Percentiles rank a stretch among this genome's conserved stretches.
phyloP scores from a whole-genome alignment of 2,113 vertebrate genomes.

The Mola mola region DNA sequence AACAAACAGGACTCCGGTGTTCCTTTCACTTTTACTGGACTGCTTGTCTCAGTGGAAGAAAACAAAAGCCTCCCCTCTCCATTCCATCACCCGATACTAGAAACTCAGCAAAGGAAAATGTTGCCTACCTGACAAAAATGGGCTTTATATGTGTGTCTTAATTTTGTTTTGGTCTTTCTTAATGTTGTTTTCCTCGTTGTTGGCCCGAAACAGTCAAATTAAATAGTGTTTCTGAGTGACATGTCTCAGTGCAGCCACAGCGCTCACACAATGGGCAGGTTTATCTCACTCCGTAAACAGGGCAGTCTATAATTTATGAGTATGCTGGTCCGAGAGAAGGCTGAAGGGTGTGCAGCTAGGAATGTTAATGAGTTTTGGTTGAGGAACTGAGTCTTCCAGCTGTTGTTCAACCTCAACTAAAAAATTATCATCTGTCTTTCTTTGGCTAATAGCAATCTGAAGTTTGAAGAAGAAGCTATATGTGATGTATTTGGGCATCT shows the following conservation, averaged over 20 bases:
- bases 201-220: slow-evolving; percentile 50
- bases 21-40: slow-evolving; percentile 63
- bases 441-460: background rate
- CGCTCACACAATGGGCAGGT: slow-evolving; percentile 68
- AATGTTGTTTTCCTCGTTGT: slow-evolving; percentile 50
- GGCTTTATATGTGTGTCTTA: slow-evolving; percentile 12
- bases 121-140: slow-evolving; percentile 50
- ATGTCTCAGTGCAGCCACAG: slow-evolving; percentile 43
- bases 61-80: slow-evolving; percentile 15
- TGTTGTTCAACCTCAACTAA: slow-evolving; percentile 40
- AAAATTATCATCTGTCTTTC: slow-evolving; percentile 19
- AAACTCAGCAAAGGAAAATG: slow-evolving; percentile 61
- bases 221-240: slow-evolving; percentile 39
- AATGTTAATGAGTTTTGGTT: slow-evolving; percentile 74
- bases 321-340: slow-evolving; percentile 47
- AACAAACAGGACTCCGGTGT: slow-evolving; percentile 58
- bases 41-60: slow-evolving; percentile 57
- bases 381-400: slow-evolving; percentile 35
- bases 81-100: slow-evolving; percentile 20
- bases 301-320: slow-evolving; percentile 69
- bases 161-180: slow-evolving; percentile 47
- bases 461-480: background rate
- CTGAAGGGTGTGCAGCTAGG: slow-evolving; percentile 34
- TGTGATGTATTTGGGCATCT: background rate
- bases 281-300: slow-evolving; percentile 65